Base-by-base conservation (phyloP, 2,797 vertebrate genomes). In the Calcarius lapponicus region DNA sequence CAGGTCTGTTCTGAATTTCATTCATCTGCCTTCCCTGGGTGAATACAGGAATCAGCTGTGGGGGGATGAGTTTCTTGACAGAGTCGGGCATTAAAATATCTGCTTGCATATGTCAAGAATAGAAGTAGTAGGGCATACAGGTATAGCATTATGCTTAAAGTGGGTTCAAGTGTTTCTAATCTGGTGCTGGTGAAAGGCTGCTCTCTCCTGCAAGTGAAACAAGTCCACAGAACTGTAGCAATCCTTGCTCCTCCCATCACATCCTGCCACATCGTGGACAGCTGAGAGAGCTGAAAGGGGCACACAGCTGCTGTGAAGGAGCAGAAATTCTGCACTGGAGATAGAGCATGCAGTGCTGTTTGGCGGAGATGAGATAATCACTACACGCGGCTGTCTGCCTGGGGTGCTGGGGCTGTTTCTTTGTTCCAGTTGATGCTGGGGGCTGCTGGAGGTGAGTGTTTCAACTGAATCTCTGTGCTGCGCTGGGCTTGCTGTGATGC, bases 231-330 rank as follows among this genome's bases (percentile, higher is more conserved):
- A 91, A 83, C 75, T 1, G 11, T 50, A 54, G 42, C 38, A 80
- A 47, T 80, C 71, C 60, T 94, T 65, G 91, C 95, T 96, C 95
- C 96, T 95, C 96, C 95, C 84, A 85, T 74, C 0, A 4, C 67
- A 16, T 76, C 32, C 62, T 76, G 43, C 40, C 57, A 66, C 26
- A 25, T 29, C 1, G 6, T 2, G 10, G 57, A 18, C 34, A 22
- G 72, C 60, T 38, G 47, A 60, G 43, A 40, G 73, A 22, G 32
- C 86, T 80, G 79, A 56, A 43, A 91, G 48, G 60, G 45, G 42
- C 42, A 20, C 38, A 3, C 43, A 48, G 86, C 73, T 79, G 28
- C 85, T 51, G 70, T 3, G 47, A 51, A 38, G 80, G 16, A 86
- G 76, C 25, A 4, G 80, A 67, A 79, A 85, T 78, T n/a, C 65